Evolutionary conservation across 2,113 vertebrate species (phyloP).

Genomic region (Phodopus roborovskii): DNA sequence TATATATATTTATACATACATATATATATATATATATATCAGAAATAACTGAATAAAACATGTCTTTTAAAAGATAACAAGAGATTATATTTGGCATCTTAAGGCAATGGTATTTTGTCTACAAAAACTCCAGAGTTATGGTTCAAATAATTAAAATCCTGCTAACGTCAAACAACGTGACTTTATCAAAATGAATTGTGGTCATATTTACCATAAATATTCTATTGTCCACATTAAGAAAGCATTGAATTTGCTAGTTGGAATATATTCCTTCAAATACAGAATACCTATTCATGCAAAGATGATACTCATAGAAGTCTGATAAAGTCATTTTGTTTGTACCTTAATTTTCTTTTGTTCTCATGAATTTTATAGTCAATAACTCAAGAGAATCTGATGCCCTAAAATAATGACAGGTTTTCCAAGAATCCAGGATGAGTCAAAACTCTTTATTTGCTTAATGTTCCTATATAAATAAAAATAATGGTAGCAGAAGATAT

Average conservation of each 20-base stretch:
- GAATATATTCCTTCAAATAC: not conserved
- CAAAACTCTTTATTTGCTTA: conserved; percentile 27
- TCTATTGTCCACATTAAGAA: not conserved
- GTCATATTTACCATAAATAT: not conserved
- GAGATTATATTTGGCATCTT: not conserved
- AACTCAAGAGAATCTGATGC: not conserved
- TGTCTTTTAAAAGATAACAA: not conserved
- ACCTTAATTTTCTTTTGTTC: conserved; percentile 12
- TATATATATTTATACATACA: too few species aligned
- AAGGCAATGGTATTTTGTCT: not conserved
- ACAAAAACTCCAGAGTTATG: not conserved
- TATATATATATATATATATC: not conserved
- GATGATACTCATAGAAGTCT: not conserved
- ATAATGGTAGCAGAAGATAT: not conserved
- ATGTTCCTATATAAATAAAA: not conserved
- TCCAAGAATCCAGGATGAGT: not conserved
- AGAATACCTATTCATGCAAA: not conserved
- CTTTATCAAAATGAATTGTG: not conserved
- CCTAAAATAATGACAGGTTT: not conserved
- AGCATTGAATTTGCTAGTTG: not conserved
- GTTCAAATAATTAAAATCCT: not conserved
- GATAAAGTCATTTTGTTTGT: not conserved
- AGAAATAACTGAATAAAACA: not conserved
- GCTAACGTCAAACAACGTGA: not conserved
- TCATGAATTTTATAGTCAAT: not conserved